Evolutionary conservation across 2,113 vertebrate species (phyloP).

Genomic region (Hippolais icterina): DNA sequence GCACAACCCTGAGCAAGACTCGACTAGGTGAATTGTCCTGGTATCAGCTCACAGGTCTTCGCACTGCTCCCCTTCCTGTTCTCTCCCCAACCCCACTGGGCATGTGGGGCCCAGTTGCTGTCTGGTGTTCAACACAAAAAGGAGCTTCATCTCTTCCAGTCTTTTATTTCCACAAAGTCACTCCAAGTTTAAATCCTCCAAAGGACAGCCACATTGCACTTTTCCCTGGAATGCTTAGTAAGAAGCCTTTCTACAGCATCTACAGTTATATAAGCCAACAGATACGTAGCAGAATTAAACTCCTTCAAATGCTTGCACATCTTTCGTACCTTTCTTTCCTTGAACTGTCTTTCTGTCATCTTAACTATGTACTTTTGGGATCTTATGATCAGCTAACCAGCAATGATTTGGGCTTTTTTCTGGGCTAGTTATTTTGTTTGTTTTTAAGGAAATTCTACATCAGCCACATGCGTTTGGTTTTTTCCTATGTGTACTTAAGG

Average conservation of each 20-base stretch:
- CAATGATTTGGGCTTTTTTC: accelerated
- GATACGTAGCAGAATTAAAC: background rate
- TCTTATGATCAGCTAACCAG: background rate
- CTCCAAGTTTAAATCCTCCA: background rate
- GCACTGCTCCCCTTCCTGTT: background rate
- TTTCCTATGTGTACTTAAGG: background rate
- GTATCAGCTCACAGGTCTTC: accelerated
- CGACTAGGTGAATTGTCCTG: background rate
- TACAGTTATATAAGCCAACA: background rate
- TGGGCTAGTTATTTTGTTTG: too few species aligned
- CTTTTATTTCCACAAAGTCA: background rate
- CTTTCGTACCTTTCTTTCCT: background rate
- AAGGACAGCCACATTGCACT: background rate
- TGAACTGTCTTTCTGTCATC: background rate
- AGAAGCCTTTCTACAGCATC: background rate
- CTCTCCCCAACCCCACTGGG: accelerated
- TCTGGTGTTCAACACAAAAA: background rate
- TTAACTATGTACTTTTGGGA: background rate
- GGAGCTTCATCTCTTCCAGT: background rate
- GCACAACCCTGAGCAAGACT: background rate
- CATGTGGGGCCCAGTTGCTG: accelerated
- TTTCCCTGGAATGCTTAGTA: background rate
- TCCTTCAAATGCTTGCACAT: background rate
- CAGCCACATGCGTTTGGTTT: background rate
- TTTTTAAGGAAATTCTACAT: background rate